Percentiles rank a stretch among this genome's conserved stretches.
These are phyloP conservation scores for Phrynocephalus guinanensis DNA, from an alignment of 2,797 vertebrate species.

Conservation along the genomic window DNA sequence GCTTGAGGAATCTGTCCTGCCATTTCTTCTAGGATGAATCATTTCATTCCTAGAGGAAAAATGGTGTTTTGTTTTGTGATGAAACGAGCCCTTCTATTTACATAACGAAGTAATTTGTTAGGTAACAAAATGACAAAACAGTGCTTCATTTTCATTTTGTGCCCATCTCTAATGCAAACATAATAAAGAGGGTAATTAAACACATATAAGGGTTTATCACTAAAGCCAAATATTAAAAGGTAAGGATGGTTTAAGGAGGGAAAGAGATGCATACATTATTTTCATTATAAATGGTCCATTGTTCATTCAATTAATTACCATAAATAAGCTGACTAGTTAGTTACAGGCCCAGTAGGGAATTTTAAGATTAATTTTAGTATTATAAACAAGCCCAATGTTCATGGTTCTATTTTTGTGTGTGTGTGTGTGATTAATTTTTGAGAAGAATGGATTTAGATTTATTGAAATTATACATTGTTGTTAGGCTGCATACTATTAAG, in stretches of 20 bases:
- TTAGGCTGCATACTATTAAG: not conserved
- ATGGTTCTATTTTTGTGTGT: not conserved
- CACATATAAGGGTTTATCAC: not conserved
- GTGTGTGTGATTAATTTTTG: not conserved
- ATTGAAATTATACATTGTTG: not conserved
- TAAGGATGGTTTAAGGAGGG: not conserved
- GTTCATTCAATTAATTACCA: conserved; percentile 19
- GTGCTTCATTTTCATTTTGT: too few relatives aligned
- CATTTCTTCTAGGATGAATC: too few relatives aligned
- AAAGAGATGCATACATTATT: conserved; percentile 5
- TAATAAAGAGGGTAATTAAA: not conserved
- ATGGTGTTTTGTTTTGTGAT: too few relatives aligned
- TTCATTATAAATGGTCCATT: conserved; percentile 12
- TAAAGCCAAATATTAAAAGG: conserved; percentile 23
- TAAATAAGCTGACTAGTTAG: conserved; percentile 19
- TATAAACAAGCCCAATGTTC: conserved; percentile 2
- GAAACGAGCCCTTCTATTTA: too few relatives aligned
- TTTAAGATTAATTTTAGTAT: not conserved
- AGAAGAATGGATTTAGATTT: not conserved
- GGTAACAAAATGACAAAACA: too few relatives aligned
- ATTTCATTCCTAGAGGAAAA: too few relatives aligned
- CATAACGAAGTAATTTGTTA: too few relatives aligned
- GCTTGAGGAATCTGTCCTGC: too few relatives aligned
- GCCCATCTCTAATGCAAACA: not conserved
- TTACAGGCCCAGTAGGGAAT: not conserved